Conservation (phyloP, 2,113 vertebrate species). For the Oenanthe melanoleuca region DNA sequence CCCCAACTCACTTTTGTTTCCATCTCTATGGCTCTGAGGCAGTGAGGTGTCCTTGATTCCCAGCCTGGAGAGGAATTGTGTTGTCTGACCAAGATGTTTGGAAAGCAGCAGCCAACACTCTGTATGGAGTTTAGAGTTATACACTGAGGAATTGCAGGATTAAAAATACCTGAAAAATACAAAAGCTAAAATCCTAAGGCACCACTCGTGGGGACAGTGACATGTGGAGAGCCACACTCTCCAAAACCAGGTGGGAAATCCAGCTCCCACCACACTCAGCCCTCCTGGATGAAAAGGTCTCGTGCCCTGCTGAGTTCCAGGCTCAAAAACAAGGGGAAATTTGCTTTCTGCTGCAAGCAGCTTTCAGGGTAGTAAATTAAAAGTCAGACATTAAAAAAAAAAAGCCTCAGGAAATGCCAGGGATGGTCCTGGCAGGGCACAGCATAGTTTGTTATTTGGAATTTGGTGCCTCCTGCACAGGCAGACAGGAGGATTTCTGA, state of each 20-base stretch:
- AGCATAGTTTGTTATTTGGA: not conserved
- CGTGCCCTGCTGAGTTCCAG: not conserved
- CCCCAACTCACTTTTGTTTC: not conserved
- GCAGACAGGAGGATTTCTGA: not conserved
- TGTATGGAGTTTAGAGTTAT: not conserved
- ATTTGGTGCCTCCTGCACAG: not conserved
- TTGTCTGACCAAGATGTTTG: not conserved
- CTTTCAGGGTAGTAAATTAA: not conserved
- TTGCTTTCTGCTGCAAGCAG: not conserved
- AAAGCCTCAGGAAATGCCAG: not conserved
- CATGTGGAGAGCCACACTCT: fast-evolving
- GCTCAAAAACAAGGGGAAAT: not conserved
- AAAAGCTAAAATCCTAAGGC: not conserved
- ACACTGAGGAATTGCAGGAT: not conserved
- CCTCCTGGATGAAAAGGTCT: not conserved
- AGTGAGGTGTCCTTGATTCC: not conserved
- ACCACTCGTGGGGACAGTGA: fast-evolving
- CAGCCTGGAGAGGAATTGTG: not conserved
- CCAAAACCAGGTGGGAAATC: not conserved
- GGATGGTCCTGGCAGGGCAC: not conserved
- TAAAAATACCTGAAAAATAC: not conserved
- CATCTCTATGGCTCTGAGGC: fast-evolving
- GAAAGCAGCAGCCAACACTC: not conserved
- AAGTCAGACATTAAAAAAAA: not conserved
- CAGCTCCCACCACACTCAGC: not conserved